Base-by-base conservation (phyloP, 2,888 invertebrate species). In the Cryptophagus acutangulus region DNA sequence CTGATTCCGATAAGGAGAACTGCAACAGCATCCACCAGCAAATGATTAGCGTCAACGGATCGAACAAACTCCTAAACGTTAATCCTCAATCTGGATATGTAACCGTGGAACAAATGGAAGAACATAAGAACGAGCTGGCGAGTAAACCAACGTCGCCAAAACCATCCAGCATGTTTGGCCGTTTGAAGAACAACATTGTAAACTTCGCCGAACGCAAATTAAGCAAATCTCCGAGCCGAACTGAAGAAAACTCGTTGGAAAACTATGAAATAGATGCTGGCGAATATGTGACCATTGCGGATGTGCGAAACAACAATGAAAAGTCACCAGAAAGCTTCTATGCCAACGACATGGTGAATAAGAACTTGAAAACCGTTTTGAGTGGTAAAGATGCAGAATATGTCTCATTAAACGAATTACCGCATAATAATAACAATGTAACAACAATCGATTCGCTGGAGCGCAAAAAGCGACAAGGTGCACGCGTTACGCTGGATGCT, bases 271-370 rank as follows among this genome's bases (percentile, higher is more conserved):
- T 51, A 6, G 84, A 83, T 67, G 73, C 77, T 43, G 89, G 87
- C 51, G 89, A 89, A 71, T 89, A 89, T 68, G 89, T 89, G 6
- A 88, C 87, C 35, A 86, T 89, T 59, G 83, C 87, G 28, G 88
- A 89, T 68, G 81, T 86, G 40, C 79, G 81, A 63, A 86, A 86
- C 65, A 86, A 86, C 60, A 86, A 87, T 61, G 79, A 82, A 61
- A 81, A 80, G 61, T 37, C 56, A 6, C 37, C 55, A 45, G 55
- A 55, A 14, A 54, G 66, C 17, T 77, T 77, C 58, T 83, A 82
- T 55, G 79, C 79, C 44, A 84, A 81, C 64, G 84, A 84, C 59
- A 71, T 80, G 37, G 75, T 83, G 46, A 78, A 77, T 57, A 77
- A 78, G 55, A 80, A 79, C 64, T 63, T 79, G 40, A 77, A 75